Evolutionary conservation across 1,140 invertebrate genomes (phyloP).

Genomic region (Drosophila arawakana): DNA sequence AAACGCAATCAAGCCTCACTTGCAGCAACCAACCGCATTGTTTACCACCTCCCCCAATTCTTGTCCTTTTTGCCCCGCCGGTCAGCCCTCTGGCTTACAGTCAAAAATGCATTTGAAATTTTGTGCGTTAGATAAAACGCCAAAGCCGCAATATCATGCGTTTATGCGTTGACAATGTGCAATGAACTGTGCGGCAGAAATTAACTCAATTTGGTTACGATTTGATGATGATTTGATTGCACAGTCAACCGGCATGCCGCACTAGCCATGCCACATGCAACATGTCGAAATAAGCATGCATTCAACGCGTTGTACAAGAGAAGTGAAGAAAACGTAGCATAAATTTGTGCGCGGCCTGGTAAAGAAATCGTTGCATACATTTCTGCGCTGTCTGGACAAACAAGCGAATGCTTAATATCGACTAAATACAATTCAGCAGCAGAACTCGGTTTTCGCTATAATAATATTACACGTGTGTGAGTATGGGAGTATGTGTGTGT

Average conservation of each 20-base stretch:
- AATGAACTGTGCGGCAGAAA: conserved; percentile 71
- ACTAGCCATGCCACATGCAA: conserved; percentile 12
- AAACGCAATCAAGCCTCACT: conserved; percentile 79
- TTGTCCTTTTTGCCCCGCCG: background rate
- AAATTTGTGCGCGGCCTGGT: conserved; percentile 10
- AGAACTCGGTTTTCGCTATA: background rate
- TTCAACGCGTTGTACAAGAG: too few species aligned
- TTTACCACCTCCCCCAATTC: conserved; percentile 24
- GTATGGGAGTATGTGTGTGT: background rate
- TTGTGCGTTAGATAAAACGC: conserved; percentile 54
- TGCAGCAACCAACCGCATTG: conserved; percentile 51
- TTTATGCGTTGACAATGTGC: conserved; percentile 49
- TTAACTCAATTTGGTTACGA: conserved; percentile 76
- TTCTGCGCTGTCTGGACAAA: conserved; percentile 16
- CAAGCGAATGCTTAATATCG: conserved; percentile 11
- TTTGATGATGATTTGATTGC: conserved; percentile 81
- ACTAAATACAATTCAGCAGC: conserved; percentile 6
- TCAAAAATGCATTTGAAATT: conserved; percentile 52
- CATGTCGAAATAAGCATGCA: conserved; percentile 3
- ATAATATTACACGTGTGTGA: background rate
- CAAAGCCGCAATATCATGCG: conserved; percentile 46
- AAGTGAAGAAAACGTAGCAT: too few species aligned
- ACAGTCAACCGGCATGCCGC: conserved; percentile 38
- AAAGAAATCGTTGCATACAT: conserved; percentile 64
- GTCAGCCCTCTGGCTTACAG: conserved; percentile 3